Evolutionary conservation across 2,113 vertebrate species (phyloP).

Genomic region (Psephotus haematonotus): DNA sequence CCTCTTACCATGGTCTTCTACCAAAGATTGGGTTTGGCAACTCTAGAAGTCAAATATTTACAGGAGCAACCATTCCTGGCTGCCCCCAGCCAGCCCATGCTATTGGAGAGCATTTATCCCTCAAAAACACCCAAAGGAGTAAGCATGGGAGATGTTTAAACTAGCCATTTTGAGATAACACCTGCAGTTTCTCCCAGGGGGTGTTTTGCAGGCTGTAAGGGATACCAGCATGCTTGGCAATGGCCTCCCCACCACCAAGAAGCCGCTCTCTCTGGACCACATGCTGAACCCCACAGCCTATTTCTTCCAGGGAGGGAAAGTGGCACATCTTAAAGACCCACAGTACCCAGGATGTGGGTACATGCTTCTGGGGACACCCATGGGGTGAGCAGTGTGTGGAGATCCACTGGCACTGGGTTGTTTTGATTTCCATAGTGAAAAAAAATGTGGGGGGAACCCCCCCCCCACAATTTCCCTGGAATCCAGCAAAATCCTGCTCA

Average conservation of each 20-base stretch:
- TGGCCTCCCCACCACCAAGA: neutral
- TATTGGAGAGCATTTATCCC: neutral
- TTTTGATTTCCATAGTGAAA: neutral
- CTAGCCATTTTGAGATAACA: neutral
- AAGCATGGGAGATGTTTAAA: neutral
- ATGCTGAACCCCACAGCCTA: neutral
- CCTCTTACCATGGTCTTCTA: neutral
- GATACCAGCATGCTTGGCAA: neutral
- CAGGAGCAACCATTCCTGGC: neutral
- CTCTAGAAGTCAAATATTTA: neutral
- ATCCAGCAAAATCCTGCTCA: neutral
- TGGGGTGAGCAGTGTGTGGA: fast-evolving
- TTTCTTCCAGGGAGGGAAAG: neutral
- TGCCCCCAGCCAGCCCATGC: neutral
- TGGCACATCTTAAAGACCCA: fast-evolving
- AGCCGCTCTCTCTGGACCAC: neutral
- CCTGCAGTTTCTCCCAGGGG: neutral
- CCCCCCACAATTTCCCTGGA: neutral
- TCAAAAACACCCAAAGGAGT: neutral
- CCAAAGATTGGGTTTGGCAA: neutral
- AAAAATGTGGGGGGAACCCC: neutral
- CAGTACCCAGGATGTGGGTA: neutral
- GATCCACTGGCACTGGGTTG: fast-evolving
- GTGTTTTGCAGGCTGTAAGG: neutral
- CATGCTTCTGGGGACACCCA: neutral